Conservation (phyloP, 2,888 invertebrate species). For the Branchellion lobata region DNA sequence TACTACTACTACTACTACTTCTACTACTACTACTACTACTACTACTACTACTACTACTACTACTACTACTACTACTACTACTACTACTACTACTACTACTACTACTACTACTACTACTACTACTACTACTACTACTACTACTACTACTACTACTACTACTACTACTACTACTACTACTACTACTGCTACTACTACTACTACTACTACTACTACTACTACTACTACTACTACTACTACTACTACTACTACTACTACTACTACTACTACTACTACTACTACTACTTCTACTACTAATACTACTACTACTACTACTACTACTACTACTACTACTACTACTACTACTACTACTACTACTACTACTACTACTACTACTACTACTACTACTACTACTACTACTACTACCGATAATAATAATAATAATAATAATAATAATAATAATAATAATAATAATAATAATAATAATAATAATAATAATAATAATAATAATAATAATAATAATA, state of each 20-base stretch:
- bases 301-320: slow-evolving; percentile 41
- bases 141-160: slow-evolving; percentile 9
- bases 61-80: neutral
- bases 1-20: neutral
- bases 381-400: slow-evolving; percentile 31
- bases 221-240: slow-evolving; percentile 40
- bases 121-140: slow-evolving; percentile 42
- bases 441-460: too few relatives aligned
- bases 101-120: neutral
- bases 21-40: neutral
- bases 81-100: neutral
- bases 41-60: neutral
- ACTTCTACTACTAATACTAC: slow-evolving; percentile 41
- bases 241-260: slow-evolving; percentile 41
- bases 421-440: too few relatives aligned
- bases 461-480: too few relatives aligned
- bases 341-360: slow-evolving; percentile 27
- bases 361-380: slow-evolving; percentile 4
- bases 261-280: slow-evolving; percentile 43
- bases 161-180: slow-evolving; percentile 12
- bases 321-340: slow-evolving; percentile 45
- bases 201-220: slow-evolving; percentile 33
- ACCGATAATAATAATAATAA: neutral
- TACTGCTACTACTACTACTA: slow-evolving; percentile 13
- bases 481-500: too few relatives aligned